A percentile compares a stretch with the other conserved stretches of the same genome.
phyloP scores from a whole-genome alignment of 37 sponge, comb jelly and placozoan genomes.

The Haliclona indistincta region DNA sequence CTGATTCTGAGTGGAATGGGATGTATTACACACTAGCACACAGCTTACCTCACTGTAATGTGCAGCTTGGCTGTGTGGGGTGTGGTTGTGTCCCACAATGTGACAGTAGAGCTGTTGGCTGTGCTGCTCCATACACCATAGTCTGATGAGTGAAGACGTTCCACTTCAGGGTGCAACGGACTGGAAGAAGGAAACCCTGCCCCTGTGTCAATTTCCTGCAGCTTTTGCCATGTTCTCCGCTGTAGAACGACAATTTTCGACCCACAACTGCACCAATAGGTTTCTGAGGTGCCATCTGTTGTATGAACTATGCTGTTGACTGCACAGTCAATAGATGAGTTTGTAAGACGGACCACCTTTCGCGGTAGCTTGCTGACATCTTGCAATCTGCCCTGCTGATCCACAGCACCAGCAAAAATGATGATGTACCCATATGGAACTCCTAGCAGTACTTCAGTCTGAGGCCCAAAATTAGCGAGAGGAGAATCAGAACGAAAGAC shows the following conservation, averaged over 20 bases:
- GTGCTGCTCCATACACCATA: slow-evolving; percentile 58
- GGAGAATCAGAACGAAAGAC: neutral
- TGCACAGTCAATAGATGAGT: neutral
- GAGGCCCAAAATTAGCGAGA: neutral
- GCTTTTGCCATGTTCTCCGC: slow-evolving; percentile 34
- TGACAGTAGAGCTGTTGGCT: slow-evolving; percentile 33
- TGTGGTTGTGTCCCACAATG: slow-evolving; percentile 52
- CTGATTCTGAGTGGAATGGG: neutral
- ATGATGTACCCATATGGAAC: slow-evolving; percentile 50
- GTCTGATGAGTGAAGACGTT: slow-evolving; percentile 38
- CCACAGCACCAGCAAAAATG: slow-evolving; percentile 27
- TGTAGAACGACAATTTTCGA: slow-evolving; percentile 33
- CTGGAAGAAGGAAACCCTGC: neutral
- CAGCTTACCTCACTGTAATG: slow-evolving; percentile 48
- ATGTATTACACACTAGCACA: neutral
- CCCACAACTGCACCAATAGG: slow-evolving; percentile 65
- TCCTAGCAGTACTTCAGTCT: slow-evolving; percentile 51
- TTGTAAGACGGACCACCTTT: slow-evolving; percentile 45
- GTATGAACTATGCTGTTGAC: slow-evolving; percentile 30
- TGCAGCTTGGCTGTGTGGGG: slow-evolving; percentile 20
- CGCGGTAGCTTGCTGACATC: slow-evolving; percentile 23
- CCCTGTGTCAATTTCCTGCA: slow-evolving; percentile 12
- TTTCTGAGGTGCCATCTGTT: neutral
- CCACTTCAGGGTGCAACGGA: neutral
- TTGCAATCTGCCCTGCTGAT: slow-evolving; percentile 51